Evolutionary conservation across 2,888 invertebrate genomes (phyloP).

Genomic region (Neoaliturus tenellus): DNA sequence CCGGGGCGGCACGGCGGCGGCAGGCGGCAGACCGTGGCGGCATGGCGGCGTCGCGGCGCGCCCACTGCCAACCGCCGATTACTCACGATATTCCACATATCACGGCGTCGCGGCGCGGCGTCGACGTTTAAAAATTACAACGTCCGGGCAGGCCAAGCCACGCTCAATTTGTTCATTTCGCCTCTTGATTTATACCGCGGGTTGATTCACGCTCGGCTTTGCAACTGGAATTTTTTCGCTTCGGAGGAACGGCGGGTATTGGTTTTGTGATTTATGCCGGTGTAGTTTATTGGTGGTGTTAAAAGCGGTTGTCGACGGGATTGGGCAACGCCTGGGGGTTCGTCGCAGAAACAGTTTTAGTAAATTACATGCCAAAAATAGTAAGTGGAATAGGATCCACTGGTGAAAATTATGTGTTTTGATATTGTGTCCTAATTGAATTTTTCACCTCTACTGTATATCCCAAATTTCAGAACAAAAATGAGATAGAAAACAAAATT

Average conservation of each 20-base stretch:
- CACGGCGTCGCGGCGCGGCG: slow-evolving; percentile 10
- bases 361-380: too few species aligned
- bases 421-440: too few species aligned
- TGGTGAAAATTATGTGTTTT: too few species aligned
- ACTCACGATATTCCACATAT: slow-evolving; percentile 31
- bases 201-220: slow-evolving; percentile 19
- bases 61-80: background rate
- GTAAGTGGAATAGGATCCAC: too few species aligned
- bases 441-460: too few species aligned
- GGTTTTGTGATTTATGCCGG: background rate
- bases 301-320: background rate
- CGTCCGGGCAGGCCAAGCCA: background rate
- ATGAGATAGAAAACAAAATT: too few species aligned
- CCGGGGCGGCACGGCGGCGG: background rate
- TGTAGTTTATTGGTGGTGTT: background rate
- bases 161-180: slow-evolving; percentile 23
- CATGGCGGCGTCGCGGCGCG: background rate
- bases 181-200: slow-evolving; percentile 8
- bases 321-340: too few species aligned
- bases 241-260: background rate
- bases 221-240: slow-evolving; percentile 23
- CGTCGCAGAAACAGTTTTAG: too few species aligned
- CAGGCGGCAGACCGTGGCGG: slow-evolving; percentile 5
- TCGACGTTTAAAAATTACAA: slow-evolving; percentile 18
- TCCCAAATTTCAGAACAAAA: too few species aligned